Evolutionary conservation across 2,888 invertebrate genomes (phyloP).

Genomic region (Pristionchus fissidentatus): DNA sequence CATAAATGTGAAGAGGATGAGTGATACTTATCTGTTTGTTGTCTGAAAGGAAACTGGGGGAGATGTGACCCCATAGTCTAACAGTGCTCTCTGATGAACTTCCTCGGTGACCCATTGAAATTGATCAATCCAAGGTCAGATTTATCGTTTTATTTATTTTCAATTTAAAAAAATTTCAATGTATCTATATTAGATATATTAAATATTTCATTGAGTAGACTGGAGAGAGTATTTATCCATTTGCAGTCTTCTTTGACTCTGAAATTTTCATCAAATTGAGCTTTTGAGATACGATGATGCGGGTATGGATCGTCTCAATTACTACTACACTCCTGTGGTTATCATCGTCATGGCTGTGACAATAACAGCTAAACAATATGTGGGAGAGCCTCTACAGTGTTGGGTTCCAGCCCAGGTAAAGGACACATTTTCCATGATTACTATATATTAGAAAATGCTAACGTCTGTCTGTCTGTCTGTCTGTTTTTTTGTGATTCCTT

Average conservation of each 20-base stretch:
- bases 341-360: conserved; percentile 65
- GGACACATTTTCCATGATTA: neutral
- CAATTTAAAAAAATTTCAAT: too few relatives aligned
- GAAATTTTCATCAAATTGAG: neutral
- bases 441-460: neutral
- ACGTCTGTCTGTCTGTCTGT: too few relatives aligned
- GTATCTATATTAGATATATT: too few relatives aligned
- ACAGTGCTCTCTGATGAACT: conserved; percentile 53
- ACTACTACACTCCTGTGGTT: conserved; percentile 72
- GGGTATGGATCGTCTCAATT: conserved; percentile 70
- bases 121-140: conserved; percentile 59
- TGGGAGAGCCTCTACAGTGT: conserved; percentile 74
- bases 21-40: conserved; percentile 27
- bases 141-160: neutral
- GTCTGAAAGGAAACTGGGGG: neutral
- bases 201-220: neutral
- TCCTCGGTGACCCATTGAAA: conserved; percentile 58
- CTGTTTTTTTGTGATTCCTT: too few relatives aligned
- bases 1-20: conserved; percentile 7
- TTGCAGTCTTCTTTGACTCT: neutral
- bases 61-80: neutral
- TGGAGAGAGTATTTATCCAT: neutral
- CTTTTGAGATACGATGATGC: conserved; percentile 59
- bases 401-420: conserved; percentile 71
- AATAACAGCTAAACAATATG: conserved; percentile 71